Percentiles rank a stretch among this genome's conserved stretches.
Evolutionary conservation across 1,140 invertebrate genomes (phyloP).

Genomic region (Acromyrmex heyeri): DNA sequence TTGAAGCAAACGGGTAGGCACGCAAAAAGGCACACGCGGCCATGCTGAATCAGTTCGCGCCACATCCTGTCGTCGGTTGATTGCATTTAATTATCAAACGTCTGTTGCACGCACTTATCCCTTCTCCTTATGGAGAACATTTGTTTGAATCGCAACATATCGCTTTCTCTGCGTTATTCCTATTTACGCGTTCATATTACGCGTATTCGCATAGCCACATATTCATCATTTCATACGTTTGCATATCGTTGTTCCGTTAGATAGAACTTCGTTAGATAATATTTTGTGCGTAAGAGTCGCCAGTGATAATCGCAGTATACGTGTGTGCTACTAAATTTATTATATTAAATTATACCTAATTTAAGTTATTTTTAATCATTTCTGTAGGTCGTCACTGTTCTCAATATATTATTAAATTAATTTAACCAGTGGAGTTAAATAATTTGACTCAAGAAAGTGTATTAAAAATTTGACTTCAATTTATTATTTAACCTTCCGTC

Average conservation of each 20-base stretch:
- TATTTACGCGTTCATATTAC: conserved; percentile 1
- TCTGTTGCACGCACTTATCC: conserved; percentile 58
- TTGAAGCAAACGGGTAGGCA: conserved; percentile 1
- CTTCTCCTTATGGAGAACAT: conserved; percentile 28
- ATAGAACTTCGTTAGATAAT: not conserved
- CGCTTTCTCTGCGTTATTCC: conserved; percentile 28
- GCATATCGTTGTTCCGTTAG: not conserved
- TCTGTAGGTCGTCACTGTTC: too few relatives aligned
- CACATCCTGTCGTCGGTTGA: conserved; percentile 52
- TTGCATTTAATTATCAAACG: conserved; percentile 67
- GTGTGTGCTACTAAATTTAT: too few relatives aligned
- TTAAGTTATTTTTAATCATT: too few relatives aligned
- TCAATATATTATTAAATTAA: too few relatives aligned
- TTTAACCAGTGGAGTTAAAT: too few relatives aligned
- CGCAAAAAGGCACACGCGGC: conserved; percentile 41
- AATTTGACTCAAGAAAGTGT: too few relatives aligned
- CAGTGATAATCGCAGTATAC: not conserved
- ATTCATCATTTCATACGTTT: too few relatives aligned
- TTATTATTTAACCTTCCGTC: too few relatives aligned
- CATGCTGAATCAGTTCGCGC: conserved; percentile 46
- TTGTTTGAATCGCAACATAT: conserved; percentile 27
- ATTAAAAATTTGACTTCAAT: too few relatives aligned
- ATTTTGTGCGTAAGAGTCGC: not conserved
- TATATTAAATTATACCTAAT: too few relatives aligned
- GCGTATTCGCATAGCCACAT: not conserved